Conservation (phyloP, 1,140 invertebrate genomes). For the Drosophila kanapiae region DNA sequence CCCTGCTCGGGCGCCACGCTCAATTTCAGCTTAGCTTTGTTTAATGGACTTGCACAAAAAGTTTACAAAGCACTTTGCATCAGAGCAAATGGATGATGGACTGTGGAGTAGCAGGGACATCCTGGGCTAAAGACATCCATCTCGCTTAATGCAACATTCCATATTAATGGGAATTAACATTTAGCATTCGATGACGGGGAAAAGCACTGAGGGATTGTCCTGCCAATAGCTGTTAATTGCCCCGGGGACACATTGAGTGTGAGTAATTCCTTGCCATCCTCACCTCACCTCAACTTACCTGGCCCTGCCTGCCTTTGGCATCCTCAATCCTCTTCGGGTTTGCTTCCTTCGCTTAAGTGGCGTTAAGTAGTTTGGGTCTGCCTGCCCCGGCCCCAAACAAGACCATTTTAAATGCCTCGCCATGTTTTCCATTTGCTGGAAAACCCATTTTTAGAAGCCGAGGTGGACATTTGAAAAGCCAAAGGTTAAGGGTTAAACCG, state of each 20-base stretch:
- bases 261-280: background rate
- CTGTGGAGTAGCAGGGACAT: background rate
- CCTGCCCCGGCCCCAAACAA: too few relatives aligned
- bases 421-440: slow-evolving; percentile 6
- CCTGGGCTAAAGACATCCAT: slow-evolving; percentile 14
- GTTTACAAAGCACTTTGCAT: slow-evolving; percentile 64
- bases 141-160: slow-evolving; percentile 26
- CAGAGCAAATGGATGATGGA: slow-evolving; percentile 1
- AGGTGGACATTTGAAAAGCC: slow-evolving; percentile 20
- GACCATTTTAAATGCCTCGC: background rate
- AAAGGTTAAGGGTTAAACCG: slow-evolving; percentile 28
- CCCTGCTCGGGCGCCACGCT: slow-evolving; percentile 28
- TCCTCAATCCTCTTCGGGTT: slow-evolving; percentile 2
- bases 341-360: slow-evolving; percentile 15
- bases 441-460: slow-evolving; percentile 22
- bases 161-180: slow-evolving; percentile 43
- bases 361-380: slow-evolving; percentile 17
- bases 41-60: slow-evolving; percentile 67
- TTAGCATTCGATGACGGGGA: slow-evolving; percentile 3
- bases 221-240: slow-evolving; percentile 31
- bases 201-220: slow-evolving; percentile 11
- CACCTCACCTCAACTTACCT: background rate
- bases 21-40: slow-evolving; percentile 62
- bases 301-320: background rate
- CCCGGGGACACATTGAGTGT: slow-evolving; percentile 6